A percentile compares a stretch with the other conserved stretches of the same genome.
Evolutionary conservation across 2,888 invertebrate genomes (phyloP).

Genomic region (Bombyx huttoni): DNA sequence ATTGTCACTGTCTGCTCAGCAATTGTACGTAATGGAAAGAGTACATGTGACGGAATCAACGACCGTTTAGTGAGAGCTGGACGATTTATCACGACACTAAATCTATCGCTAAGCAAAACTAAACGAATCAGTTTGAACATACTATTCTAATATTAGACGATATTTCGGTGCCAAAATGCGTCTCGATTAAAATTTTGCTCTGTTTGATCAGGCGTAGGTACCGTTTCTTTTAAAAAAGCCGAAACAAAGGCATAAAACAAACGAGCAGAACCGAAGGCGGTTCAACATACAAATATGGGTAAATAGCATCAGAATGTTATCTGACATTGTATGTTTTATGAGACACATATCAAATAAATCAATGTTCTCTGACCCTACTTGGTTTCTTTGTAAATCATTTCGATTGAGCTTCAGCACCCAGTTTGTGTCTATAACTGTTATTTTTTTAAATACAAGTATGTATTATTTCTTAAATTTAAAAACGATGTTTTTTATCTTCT

Average conservation of each 20-base stretch:
- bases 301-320: background rate
- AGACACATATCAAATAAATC: constrained; percentile 34
- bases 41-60: constrained; percentile 26
- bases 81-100: constrained; percentile 25
- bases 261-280: too few species aligned
- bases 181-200: constrained; percentile 20
- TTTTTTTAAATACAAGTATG: background rate
- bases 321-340: constrained; percentile 20
- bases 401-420: constrained; percentile 10
- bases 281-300: background rate
- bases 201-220: constrained; percentile 6
- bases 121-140: constrained; percentile 20
- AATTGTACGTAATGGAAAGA: constrained; percentile 16
- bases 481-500: background rate
- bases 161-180: constrained; percentile 38
- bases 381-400: constrained; percentile 33
- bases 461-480: background rate
- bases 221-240: constrained; percentile 10
- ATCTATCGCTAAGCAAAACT: constrained; percentile 31
- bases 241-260: background rate
- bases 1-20: constrained; percentile 9
- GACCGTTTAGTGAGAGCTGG: constrained; percentile 28
- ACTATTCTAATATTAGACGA: constrained; percentile 38
- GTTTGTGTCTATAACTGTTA: constrained; percentile 5
- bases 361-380: constrained; percentile 30